A percentile compares a stretch with the other conserved stretches of the same genome.
These are phyloP conservation scores for Mylabris sibirica DNA, from an alignment of 2,888 invertebrate species.

Conservation along the genomic window DNA sequence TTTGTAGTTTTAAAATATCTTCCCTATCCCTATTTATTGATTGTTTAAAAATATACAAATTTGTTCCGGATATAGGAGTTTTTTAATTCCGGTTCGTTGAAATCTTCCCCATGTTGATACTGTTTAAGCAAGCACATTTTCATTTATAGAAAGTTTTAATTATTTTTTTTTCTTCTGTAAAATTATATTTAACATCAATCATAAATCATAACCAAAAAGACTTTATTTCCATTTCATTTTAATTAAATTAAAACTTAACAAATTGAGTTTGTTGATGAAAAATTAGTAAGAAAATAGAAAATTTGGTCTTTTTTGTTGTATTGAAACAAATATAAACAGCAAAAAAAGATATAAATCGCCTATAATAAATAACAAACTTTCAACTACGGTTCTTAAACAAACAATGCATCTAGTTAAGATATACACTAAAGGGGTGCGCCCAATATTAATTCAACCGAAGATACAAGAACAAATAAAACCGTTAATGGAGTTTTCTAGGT, in stretches of 20 bases:
- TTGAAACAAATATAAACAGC: background rate
- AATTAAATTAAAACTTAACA: background rate
- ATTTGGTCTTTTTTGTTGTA: no score
- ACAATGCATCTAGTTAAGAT: background rate
- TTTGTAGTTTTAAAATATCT: background rate
- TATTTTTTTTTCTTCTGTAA: background rate
- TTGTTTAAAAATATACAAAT: background rate
- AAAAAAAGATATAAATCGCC: background rate
- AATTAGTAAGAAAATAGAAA: background rate
- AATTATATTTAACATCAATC: background rate
- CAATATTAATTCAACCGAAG: constrained; percentile 6
- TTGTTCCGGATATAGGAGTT: background rate
- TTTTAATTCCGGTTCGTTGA: background rate
- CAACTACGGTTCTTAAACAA: background rate
- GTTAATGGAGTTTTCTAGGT: constrained; percentile 12
- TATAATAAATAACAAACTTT: background rate
- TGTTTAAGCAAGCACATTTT: background rate
- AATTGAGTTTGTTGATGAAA: background rate
- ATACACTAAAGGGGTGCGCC: background rate
- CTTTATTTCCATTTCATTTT: background rate
- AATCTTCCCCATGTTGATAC: background rate
- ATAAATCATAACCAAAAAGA: background rate
- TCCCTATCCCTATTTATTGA: background rate
- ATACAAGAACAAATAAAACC: constrained; percentile 7
- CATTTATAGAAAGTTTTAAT: background rate